These are phyloP conservation scores for Zophobas atratus DNA, from an alignment of 1,140 invertebrate species.

Conservation along the genomic window DNA sequence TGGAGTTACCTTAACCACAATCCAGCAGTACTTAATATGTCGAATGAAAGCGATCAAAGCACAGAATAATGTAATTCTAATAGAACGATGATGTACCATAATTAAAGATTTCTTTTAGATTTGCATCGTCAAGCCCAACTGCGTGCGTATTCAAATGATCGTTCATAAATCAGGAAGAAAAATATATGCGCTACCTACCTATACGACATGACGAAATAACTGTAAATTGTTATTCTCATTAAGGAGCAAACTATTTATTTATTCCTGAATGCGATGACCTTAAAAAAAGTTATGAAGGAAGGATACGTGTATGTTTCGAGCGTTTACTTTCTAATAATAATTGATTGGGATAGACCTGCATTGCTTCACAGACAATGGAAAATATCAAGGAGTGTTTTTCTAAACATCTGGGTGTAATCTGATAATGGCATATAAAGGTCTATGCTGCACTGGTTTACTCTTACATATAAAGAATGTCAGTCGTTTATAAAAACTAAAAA, in stretches of 20 bases:
- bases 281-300: constrained; percentile 30
- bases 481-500: too few relatives aligned
- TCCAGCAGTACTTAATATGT: neutral
- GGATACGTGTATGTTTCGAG: constrained; percentile 12
- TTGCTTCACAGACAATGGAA: constrained; percentile 18
- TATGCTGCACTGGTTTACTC: too few relatives aligned
- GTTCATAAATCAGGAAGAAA: constrained; percentile 6
- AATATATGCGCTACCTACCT: constrained; percentile 8
- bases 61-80: too few relatives aligned
- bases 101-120: neutral
- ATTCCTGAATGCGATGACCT: constrained; percentile 45
- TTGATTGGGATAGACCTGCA: constrained; percentile 28
- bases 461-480: too few relatives aligned
- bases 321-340: constrained; percentile 41
- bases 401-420: constrained; percentile 18
- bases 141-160: constrained; percentile 3
- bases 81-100: too few relatives aligned
- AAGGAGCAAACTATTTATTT: constrained; percentile 43
- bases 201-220: constrained; percentile 38
- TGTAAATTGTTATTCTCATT: constrained; percentile 44
- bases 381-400: constrained; percentile 27
- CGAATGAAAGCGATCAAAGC: too few relatives aligned
- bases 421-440: neutral
- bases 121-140: neutral
- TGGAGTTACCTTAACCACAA: neutral